Base-by-base conservation (phyloP, 2,113 vertebrate species). In the Spilogale gracilis region DNA sequence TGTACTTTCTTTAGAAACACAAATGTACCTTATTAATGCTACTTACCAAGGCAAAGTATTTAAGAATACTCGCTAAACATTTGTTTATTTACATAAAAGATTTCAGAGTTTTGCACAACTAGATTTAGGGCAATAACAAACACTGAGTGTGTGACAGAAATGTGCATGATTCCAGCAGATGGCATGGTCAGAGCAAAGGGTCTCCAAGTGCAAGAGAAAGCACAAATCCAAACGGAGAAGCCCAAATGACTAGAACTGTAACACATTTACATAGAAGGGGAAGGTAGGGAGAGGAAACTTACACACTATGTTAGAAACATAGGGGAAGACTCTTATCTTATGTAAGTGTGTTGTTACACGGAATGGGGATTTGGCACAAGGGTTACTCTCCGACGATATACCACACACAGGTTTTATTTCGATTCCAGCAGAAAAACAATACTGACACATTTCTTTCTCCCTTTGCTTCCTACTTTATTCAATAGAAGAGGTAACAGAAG, bases 31-130 rank as follows among this genome's bases (percentile, higher is more conserved):
- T 96, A 82, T 93, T 96, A 95, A 96, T 80, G 76, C 23, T 87
- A 91, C 32, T 97, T 91, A 91, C 76, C 54, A 79, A 97, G 85
- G 79, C 71, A 93, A 93, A 95, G 23, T 6, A 32, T 63, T 97
- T 96, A 85, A 93, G 97, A 96, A 95, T 89, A 96, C 67, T 92
- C 79, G 65, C 50, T 91, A 78, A 97, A 87, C 71, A 92, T 88
- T 97, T 97, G 91, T 95, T 97, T 98, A 91, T 95, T 96, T 97
- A 79, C 52, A 73, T 67, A 88, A 45, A 94, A 80, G 69, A 90
- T 93, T 93, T 94, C 18, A 67, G 95, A 90, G 84, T 91, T 97
- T 83, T 69, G 60, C 50, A 69, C 73, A 96, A 71, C 74, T 86
- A 54, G 91, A 93, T 71, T 94, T 67, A 54, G 38, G 56, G 38